Base-by-base conservation (phyloP, 2,888 invertebrate species). In the Brachypterus glaber region DNA sequence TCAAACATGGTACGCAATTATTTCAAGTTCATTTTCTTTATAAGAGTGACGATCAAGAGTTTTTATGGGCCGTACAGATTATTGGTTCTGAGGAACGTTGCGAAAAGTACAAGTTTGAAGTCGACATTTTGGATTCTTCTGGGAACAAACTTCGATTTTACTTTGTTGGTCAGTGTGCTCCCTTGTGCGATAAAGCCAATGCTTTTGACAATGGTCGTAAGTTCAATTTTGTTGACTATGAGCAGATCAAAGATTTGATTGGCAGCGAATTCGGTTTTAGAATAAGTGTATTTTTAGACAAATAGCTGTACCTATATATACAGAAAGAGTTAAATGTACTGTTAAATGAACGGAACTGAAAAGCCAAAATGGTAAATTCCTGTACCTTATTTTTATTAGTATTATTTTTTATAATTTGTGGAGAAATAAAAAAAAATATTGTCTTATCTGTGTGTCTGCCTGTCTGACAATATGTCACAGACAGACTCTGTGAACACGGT, bases 1-100 rank as follows among this genome's bases (percentile, higher is more conserved):
- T 58, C 12, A 45, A 42, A 24, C 48, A 48, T 30, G 37, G 37
- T 24, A 47, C 47, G 3, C 40, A 51, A 4, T 39, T 58, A 4
- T 62, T 62, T 37, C 53, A 52, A 35, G 17, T 62, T 31, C 49
- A 52, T 34, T 59, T 52, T n/a, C n/a, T n/a, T n/a, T n/a, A n/a
- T 43, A 29, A 37, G 13, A 56, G 50, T 44, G 34, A 39, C 0
- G 21, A 44, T 2, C 12, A 46, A 17, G 39, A 38, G 30, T 56
- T 57, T 43, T 40, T 44, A 32, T 61, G 57, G 55, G 39, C 50
- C 9, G 41, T 59, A 34, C 61, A 63, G 38, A 41, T 56, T 4
- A 40, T 60, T 5, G 59, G 59, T 3, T 50, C 55, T 1, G 18
- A 43, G 3, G 54, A 54, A 27, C 51, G 58, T 15, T 41, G 48